Conservation (phyloP, 2,888 invertebrate genomes). For the Nasonovia ribisnigri region DNA sequence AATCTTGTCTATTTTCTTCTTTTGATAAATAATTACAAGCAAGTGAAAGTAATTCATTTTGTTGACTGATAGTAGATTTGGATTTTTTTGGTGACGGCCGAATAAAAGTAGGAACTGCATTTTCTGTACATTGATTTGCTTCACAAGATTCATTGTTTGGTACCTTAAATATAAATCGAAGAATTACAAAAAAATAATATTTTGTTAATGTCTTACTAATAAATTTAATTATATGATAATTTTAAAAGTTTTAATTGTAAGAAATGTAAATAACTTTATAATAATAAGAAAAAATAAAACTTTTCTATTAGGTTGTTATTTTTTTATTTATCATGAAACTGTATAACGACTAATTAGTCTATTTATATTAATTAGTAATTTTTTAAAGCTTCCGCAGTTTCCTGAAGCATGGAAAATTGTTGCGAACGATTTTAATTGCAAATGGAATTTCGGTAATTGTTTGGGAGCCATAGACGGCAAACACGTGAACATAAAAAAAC, state of each 20-base stretch:
- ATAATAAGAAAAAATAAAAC: slow-evolving; percentile 22
- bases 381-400: slow-evolving; percentile 13
- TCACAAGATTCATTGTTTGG: slow-evolving; percentile 9
- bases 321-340: slow-evolving; percentile 16
- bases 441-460: slow-evolving; percentile 35
- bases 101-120: neutral
- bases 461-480: neutral
- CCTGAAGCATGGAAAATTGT: neutral
- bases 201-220: slow-evolving; percentile 22
- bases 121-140: neutral
- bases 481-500: slow-evolving; percentile 11
- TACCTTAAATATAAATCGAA: slow-evolving; percentile 30
- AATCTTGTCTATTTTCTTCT: neutral
- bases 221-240: too few species aligned
- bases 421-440: neutral
- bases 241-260: neutral
- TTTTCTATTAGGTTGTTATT: slow-evolving; percentile 24
- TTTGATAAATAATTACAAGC: slow-evolving; percentile 16
- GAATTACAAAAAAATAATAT: slow-evolving; percentile 6
- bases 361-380: neutral
- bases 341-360: neutral
- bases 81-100: neutral
- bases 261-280: slow-evolving; percentile 22
- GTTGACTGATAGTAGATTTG: neutral
- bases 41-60: slow-evolving; percentile 30